phyloP scores from a whole-genome alignment of 2,888 invertebrate species.

The Tromatobia lineatoria region DNA sequence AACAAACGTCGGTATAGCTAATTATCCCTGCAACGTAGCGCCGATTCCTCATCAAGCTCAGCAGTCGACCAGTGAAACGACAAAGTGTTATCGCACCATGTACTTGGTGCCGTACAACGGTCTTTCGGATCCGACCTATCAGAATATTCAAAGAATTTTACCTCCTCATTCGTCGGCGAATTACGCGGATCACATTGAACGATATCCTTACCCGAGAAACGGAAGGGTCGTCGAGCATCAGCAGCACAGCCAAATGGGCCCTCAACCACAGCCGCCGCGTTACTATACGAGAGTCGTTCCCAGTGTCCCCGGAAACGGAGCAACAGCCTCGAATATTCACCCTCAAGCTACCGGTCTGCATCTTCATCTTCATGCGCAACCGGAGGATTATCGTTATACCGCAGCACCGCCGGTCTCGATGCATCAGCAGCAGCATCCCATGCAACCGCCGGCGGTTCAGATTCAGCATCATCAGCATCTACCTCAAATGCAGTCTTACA shows the following conservation, averaged over 20 bases:
- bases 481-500: constrained; percentile 73
- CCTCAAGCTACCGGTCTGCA: constrained; percentile 79
- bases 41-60: constrained; percentile 37
- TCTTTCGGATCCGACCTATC: constrained; percentile 82
- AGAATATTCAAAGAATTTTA: constrained; percentile 83
- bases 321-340: constrained; percentile 72
- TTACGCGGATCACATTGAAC: constrained; percentile 82
- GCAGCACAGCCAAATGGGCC: constrained; percentile 46
- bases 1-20: constrained; percentile 68
- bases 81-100: constrained; percentile 84
- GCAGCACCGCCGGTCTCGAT: constrained; percentile 47
- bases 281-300: constrained; percentile 78
- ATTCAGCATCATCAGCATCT: constrained; percentile 78
- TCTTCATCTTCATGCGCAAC: constrained; percentile 81
- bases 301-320: constrained; percentile 64
- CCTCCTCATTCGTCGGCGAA: constrained; percentile 79
- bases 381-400: constrained; percentile 78
- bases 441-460: constrained; percentile 77
- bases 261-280: constrained; percentile 68
- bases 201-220: constrained; percentile 82
- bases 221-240: constrained; percentile 67
- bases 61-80: constrained; percentile 61
- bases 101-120: constrained; percentile 84
- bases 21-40: constrained; percentile 77
- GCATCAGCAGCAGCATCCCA: constrained; percentile 45